Percentiles rank a stretch among this genome's conserved stretches.
Evolutionary conservation across 1,140 invertebrate species (phyloP).

Genomic region (Drosophila tani): DNA sequence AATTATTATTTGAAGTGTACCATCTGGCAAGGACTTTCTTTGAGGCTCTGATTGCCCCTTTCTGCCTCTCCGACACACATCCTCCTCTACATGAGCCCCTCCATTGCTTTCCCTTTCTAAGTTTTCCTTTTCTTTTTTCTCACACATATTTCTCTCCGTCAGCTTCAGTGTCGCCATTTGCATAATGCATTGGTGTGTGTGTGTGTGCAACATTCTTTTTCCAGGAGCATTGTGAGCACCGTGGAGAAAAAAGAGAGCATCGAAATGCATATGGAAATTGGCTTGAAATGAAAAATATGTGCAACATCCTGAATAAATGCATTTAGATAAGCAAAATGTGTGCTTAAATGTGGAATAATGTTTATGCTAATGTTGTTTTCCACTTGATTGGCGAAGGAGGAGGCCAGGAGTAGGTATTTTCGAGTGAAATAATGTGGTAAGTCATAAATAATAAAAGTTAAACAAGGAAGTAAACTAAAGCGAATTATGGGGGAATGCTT

Average conservation of each 20-base stretch:
- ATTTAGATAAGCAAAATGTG: constrained; percentile 42
- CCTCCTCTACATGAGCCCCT: constrained; percentile 8
- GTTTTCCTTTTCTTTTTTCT: constrained; percentile 2
- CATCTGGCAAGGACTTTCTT: constrained; percentile 26
- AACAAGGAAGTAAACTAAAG: background rate
- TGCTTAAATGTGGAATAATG: constrained; percentile 46
- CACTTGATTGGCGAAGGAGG: constrained; percentile 25
- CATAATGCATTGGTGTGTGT: constrained; percentile 26
- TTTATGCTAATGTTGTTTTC: constrained; percentile 38
- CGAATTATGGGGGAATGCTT: background rate
- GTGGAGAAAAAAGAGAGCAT: constrained; percentile 54
- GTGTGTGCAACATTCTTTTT: constrained; percentile 55
- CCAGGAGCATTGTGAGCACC: constrained; percentile 60
- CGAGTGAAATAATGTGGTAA: background rate
- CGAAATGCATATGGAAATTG: constrained; percentile 35
- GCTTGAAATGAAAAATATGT: constrained; percentile 49
- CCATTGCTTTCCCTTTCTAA: constrained; percentile 3
- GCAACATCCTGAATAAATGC: constrained; percentile 47
- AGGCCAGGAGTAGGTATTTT: background rate
- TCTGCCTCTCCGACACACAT: background rate
- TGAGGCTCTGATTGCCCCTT: constrained; percentile 17
- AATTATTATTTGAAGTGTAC: background rate
- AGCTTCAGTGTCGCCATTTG: constrained; percentile 49
- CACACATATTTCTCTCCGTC: constrained; percentile 29
- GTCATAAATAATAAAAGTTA: constrained; percentile 13